These are phyloP conservation scores for Sciaenops ocellatus DNA, from an alignment of 2,797 vertebrate genomes.

Conservation along the genomic window DNA sequence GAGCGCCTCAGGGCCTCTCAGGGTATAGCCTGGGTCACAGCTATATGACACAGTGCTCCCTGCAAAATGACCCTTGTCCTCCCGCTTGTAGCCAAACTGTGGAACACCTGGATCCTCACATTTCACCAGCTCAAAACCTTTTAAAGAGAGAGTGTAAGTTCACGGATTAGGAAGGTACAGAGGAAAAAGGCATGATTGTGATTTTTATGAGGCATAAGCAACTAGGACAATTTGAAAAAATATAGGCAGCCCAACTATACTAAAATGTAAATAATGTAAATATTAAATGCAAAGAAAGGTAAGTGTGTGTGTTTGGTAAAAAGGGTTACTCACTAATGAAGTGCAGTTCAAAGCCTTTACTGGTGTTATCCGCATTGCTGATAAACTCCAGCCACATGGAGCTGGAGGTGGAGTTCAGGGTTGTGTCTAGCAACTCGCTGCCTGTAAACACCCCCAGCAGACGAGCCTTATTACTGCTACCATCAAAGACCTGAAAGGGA, in stretches of 20 bases:
- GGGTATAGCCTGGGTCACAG: constrained; percentile 94
- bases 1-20: constrained; percentile 90
- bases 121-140: constrained; percentile 97
- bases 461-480: constrained; percentile 92
- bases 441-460: constrained; percentile 92
- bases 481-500: constrained; percentile 92
- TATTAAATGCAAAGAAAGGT: constrained; percentile 9
- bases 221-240: neutral
- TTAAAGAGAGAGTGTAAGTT: too few relatives aligned
- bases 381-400: constrained; percentile 97
- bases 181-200: neutral
- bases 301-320: constrained; percentile 6
- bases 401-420: constrained; percentile 97
- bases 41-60: constrained; percentile 94
- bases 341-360: constrained; percentile 96
- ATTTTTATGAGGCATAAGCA: neutral
- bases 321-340: constrained; percentile 92
- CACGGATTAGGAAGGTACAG: neutral
- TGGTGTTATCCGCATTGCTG: constrained; percentile 92
- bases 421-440: constrained; percentile 89
- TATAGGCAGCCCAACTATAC: neutral
- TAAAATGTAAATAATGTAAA: neutral
- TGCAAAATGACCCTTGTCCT: constrained; percentile 96
- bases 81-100: constrained; percentile 94
- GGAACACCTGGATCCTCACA: constrained; percentile 97